Base-by-base conservation (phyloP, 2,113 vertebrate species). In the Nibea albiflora region DNA sequence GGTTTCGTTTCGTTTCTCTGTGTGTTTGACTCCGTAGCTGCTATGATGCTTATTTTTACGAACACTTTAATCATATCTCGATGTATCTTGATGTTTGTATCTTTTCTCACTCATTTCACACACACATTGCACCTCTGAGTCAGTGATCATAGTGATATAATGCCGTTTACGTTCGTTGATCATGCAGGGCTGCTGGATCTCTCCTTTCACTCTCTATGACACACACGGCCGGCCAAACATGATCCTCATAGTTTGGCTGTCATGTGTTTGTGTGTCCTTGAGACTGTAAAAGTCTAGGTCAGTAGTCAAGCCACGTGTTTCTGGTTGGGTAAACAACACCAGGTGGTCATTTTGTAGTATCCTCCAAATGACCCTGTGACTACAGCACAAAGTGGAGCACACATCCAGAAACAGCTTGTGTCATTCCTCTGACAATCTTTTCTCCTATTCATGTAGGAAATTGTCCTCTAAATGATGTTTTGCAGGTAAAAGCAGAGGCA, bases 221-320 rank as follows among this genome's bases (percentile, higher is more conserved):
- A 57, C 53, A 64, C 19, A 11, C 26, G 12, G 20, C 42, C 17
- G 24, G 39, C 26, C 70, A 39, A 61, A 49, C 44, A n/a, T 62
- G 66, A 84, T 53, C 49, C 52, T 54, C 42, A 20, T 20, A 68
- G 16, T 64, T 49, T 5, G 47, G 10, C 4, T 72, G 57, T 53
- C 58, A 28, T 69, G 42, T 76, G 63, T 60, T 20, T 68, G 22
- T 72, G 80, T 90, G 88, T 85, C 92, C 90, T 90, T 93, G 87
- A 90, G n/a, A 58, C 65, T 54, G 56, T 42, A 11, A 70, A 74
- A 60, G 85, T 75, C 52, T 62, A 57, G 65, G 74, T 82, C 76
- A 65, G 49, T 39, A 12, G 39, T 75, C n/a, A 62, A 9, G 69
- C 65, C 64, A 56, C 39, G 68, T 77, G 62, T 83, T 39, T 47